Base-by-base conservation (phyloP, 1,140 invertebrate genomes). In the Brachionus asplanchnoidis region DNA sequence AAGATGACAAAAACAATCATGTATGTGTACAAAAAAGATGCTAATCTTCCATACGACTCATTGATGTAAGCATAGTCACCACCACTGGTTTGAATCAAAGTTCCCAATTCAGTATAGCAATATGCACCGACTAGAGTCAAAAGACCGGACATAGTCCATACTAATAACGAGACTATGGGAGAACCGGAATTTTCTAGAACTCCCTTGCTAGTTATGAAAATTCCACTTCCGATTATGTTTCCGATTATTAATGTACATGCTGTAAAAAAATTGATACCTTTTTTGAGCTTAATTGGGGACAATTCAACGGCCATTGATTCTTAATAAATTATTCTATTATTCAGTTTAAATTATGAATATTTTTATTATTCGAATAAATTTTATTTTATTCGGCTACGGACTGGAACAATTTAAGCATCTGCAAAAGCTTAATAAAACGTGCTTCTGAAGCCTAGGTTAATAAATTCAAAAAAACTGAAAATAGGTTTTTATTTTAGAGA, bases 51-150 rank as follows among this genome's bases (percentile, higher is more conserved):
- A 56, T 84, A 84, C 3, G 82, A 84, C 28, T 84, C 28, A 8
- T 84, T 84, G n/a, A 84, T 70, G 17, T 84, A 84, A 53, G 66
- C 82, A 23, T 84, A 84, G 70, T 85, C 85, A 26, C 85, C 85
- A 50, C 85, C 85, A 82, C 56, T 77, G 7, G 53, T 70, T 28
- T 56, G 85, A 44, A 86, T 86, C 56, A 85, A 66, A n/a, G 85
- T 86, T n/a, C 95, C 95, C 85, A 97, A 89, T 89, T 97, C 95
- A 1, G 95, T 95, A 20, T 85, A 85, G 56, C 68, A 77, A 23
- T 77, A 78, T 26, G 84, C 84, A 12, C 84, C 84, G 86, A 97
- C 20, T 14, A 73, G 7, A 14, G 82, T 70, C 14, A 84, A 73
- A 8, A 84, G 17, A 44, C 82, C 82, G 2, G 60, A 84, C 36